Conservation (phyloP, 2,797 vertebrate species). For the Rhabdophis nuchalis region DNA sequence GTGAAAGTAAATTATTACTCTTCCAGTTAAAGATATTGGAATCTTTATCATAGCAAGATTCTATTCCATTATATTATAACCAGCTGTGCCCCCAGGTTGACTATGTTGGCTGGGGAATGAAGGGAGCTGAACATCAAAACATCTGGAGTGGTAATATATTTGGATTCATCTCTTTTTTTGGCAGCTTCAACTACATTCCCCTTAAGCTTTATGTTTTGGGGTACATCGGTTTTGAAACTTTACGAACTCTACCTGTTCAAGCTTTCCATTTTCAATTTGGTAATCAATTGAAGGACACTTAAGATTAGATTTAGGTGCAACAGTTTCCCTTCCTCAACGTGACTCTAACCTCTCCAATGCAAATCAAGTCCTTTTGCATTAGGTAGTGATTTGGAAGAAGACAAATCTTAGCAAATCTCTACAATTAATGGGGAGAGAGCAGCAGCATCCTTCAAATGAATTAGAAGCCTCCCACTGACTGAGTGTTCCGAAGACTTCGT, state of each 20-base stretch:
- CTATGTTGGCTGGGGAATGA: background rate
- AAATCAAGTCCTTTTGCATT: background rate
- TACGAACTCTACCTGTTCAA: background rate
- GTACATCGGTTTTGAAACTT: background rate
- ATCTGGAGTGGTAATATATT: background rate
- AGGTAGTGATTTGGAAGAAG: background rate
- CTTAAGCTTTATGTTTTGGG: background rate
- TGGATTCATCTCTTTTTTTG: background rate
- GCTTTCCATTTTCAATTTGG: background rate
- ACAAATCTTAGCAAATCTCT: background rate
- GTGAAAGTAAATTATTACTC: background rate
- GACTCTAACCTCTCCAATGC: background rate
- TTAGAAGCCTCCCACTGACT: background rate
- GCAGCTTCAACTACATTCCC: background rate
- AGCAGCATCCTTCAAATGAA: background rate
- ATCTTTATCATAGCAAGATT: background rate
- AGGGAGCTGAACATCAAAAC: background rate
- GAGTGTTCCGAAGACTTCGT: background rate
- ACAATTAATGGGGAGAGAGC: background rate
- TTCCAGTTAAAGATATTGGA: background rate
- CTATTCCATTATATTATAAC: background rate
- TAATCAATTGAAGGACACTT: background rate
- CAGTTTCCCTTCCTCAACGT: background rate
- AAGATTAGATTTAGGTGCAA: background rate
- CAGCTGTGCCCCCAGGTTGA: background rate